These are phyloP conservation scores for Leptopilina clavipes DNA, from an alignment of 1,140 invertebrate species.

Conservation along the genomic window DNA sequence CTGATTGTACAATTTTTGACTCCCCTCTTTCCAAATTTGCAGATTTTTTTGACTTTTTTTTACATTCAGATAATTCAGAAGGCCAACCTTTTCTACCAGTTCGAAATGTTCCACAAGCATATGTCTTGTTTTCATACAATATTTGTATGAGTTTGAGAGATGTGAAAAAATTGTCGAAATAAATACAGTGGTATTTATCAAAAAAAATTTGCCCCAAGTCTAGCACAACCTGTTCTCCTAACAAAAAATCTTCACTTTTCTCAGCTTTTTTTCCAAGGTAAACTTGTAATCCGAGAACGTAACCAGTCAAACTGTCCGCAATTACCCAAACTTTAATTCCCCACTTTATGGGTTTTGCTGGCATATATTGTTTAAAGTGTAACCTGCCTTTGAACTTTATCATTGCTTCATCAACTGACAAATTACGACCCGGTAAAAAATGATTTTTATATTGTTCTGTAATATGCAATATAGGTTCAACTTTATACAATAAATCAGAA, in stretches of 20 bases:
- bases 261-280: background rate
- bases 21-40: background rate
- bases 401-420: background rate
- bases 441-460: constrained; percentile 35
- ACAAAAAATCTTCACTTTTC: background rate
- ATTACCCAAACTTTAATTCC: background rate
- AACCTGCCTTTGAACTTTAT: constrained; percentile 60
- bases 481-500: constrained; percentile 66
- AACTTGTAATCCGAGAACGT: background rate
- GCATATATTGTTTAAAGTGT: background rate
- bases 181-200: background rate
- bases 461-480: constrained; percentile 59
- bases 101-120: constrained; percentile 1
- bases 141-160: background rate
- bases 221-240: background rate
- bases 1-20: background rate
- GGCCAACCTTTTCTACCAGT: constrained; percentile 4
- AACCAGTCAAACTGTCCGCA: background rate
- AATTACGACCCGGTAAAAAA: constrained; percentile 44
- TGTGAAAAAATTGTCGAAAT: constrained; percentile 22
- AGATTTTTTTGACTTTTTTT: background rate
- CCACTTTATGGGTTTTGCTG: background rate
- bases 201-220: background rate
- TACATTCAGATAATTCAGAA: background rate
- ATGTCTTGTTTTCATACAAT: background rate